Percentiles rank a stretch among this genome's conserved stretches.
Conservation (phyloP, 2,797 vertebrate species). For the Hapalemur alaotrensis region DNA sequence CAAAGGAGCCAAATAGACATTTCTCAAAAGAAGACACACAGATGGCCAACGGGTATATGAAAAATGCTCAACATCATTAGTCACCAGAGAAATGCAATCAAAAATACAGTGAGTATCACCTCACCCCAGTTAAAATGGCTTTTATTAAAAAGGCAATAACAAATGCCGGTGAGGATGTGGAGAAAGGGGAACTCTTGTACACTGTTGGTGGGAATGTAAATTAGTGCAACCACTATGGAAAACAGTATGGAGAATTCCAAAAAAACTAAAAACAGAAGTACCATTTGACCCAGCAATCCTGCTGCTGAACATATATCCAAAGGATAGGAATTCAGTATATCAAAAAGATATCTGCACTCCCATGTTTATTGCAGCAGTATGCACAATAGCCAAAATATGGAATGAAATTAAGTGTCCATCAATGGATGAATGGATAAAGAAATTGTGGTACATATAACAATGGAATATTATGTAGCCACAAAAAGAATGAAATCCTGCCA, state of each 20-base stretch:
- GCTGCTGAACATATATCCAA: neutral
- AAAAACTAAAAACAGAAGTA: neutral
- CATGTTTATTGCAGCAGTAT: neutral
- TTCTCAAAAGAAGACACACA: neutral
- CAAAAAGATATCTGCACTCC: neutral
- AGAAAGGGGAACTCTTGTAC: neutral
- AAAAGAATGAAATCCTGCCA: neutral
- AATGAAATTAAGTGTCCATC: too few species aligned
- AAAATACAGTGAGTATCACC: neutral
- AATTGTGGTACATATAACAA: neutral
- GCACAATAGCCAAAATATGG: neutral
- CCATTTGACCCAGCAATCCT: neutral
- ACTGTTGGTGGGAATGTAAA: neutral
- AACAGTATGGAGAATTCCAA: neutral
- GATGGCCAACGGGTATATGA: neutral
- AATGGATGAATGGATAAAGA: too few species aligned
- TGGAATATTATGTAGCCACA: neutral
- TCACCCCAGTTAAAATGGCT: neutral
- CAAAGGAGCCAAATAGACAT: neutral
- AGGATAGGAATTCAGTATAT: neutral
- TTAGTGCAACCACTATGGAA: neutral
- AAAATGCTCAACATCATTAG: neutral
- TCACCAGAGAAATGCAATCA: neutral
- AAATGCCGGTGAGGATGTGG: neutral
- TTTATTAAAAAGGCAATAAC: neutral